phyloP scores from a whole-genome alignment of 2,113 vertebrate species.

The Osmerus eperlanus region DNA sequence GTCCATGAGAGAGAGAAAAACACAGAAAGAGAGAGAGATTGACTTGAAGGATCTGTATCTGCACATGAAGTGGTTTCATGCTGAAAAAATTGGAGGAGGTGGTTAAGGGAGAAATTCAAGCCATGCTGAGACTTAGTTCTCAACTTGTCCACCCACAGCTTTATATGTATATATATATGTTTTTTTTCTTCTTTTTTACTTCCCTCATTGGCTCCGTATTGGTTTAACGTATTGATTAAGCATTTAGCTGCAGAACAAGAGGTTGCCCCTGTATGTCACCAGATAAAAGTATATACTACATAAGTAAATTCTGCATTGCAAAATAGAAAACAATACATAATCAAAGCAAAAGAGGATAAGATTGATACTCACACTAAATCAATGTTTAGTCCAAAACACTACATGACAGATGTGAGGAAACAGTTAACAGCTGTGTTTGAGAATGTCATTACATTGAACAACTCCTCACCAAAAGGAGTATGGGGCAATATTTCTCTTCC shows the following conservation, averaged over 20 bases:
- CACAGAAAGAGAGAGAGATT: no score
- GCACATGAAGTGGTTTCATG: not conserved
- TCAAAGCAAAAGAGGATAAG: not conserved
- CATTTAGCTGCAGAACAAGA: not conserved
- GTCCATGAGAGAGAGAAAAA: no score
- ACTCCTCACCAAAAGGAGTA: conserved; percentile 41
- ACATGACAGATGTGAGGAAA: not conserved
- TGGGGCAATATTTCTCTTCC: conserved; percentile 47
- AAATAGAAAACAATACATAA: not conserved
- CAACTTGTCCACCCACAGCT: not conserved
- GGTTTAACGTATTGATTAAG: no score
- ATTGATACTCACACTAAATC: not conserved
- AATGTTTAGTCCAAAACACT: not conserved
- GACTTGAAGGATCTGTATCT: not conserved
- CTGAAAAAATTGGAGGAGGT: not conserved
- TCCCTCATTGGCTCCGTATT: no score
- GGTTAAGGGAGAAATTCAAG: not conserved
- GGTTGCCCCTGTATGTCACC: not conserved
- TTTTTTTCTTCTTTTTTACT: no score
- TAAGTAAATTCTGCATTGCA: not conserved
- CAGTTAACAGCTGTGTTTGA: conserved; percentile 25
- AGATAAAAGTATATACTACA: not conserved
- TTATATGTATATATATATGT: not conserved
- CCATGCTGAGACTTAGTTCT: not conserved
- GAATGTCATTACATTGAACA: conserved; percentile 40